Conservation (phyloP, 1,140 invertebrate species). For the Neomicropteryx cornuta region DNA sequence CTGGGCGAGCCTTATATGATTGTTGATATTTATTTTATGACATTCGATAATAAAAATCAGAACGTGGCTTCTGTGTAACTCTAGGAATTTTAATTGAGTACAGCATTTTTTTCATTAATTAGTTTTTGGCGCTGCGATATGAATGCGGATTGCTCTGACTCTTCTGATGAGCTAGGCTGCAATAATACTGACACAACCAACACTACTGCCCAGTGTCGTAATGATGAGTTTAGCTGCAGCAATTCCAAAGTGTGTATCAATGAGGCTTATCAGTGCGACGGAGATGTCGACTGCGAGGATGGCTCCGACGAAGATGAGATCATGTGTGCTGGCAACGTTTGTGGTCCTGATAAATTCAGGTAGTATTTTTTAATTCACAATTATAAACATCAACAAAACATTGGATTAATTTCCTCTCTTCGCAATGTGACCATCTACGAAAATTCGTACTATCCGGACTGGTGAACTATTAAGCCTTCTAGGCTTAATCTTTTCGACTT, state of each 20-base stretch:
- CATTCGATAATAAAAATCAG: too few relatives aligned
- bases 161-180: slow-evolving; percentile 31
- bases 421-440: too few relatives aligned
- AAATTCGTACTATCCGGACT: too few relatives aligned
- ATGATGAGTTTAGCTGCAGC: slow-evolving; percentile 45
- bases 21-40: slow-evolving; percentile 2
- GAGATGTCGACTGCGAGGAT: slow-evolving; percentile 47
- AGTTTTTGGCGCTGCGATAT: slow-evolving; percentile 50
- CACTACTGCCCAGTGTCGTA: slow-evolving; percentile 44
- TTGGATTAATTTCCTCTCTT: too few relatives aligned
- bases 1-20: too few relatives aligned
- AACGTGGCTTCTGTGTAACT: too few relatives aligned
- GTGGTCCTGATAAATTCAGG: slow-evolving; percentile 33
- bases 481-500: too few relatives aligned
- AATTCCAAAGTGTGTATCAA: slow-evolving; percentile 41
- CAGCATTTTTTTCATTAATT: background rate
- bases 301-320: slow-evolving; percentile 43
- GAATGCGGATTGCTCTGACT: slow-evolving; percentile 49
- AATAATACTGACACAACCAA: background rate
- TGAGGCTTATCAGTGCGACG: slow-evolving; percentile 54
- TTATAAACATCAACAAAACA: too few relatives aligned
- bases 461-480: too few relatives aligned
- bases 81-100: too few relatives aligned
- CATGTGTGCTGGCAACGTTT: slow-evolving; percentile 23
- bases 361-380: too few relatives aligned